Percentiles rank a stretch among this genome's conserved stretches.
Evolutionary conservation across 2,113 vertebrate genomes (phyloP).

Genomic region (Aptenodytes forsteri): DNA sequence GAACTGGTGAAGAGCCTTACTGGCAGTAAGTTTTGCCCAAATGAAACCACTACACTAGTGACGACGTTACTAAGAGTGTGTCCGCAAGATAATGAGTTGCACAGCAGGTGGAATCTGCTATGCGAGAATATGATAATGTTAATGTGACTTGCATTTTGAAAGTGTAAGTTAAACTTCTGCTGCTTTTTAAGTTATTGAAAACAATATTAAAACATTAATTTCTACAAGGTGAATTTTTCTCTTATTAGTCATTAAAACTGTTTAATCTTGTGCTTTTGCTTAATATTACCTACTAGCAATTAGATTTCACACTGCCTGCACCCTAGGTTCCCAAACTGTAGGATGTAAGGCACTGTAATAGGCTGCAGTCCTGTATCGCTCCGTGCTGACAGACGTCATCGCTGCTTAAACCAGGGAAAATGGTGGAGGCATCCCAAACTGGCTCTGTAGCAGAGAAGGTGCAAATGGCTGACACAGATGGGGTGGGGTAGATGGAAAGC

Average conservation of each 20-base stretch:
- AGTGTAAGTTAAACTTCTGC: not conserved
- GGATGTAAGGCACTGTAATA: not conserved
- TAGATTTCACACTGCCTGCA: not conserved
- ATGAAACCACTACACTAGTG: constrained; percentile 18
- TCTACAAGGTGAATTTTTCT: not conserved
- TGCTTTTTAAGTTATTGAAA: not conserved
- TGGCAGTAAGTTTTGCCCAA: constrained; percentile 84
- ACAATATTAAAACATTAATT: constrained; percentile 19
- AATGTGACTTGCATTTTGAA: constrained; percentile 76
- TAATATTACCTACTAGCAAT: not conserved
- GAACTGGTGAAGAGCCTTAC: constrained; percentile 74
- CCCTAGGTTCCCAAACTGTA: not conserved
- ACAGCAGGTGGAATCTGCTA: constrained; percentile 75
- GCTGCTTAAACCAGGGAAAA: not conserved
- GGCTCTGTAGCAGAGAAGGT: not conserved
- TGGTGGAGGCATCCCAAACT: not conserved
- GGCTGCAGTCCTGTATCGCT: not conserved
- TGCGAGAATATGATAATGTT: constrained; percentile 79
- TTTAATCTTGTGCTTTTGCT: not conserved
- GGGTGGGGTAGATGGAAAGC: not conserved
- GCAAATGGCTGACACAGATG: not conserved
- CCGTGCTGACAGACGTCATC: not conserved
- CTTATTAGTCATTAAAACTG: not conserved
- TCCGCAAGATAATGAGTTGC: constrained; percentile 58
- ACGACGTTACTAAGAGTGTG: constrained; percentile 65